Conservation (phyloP, 2,797 vertebrate species). For the Sebastes matsubarae region DNA sequence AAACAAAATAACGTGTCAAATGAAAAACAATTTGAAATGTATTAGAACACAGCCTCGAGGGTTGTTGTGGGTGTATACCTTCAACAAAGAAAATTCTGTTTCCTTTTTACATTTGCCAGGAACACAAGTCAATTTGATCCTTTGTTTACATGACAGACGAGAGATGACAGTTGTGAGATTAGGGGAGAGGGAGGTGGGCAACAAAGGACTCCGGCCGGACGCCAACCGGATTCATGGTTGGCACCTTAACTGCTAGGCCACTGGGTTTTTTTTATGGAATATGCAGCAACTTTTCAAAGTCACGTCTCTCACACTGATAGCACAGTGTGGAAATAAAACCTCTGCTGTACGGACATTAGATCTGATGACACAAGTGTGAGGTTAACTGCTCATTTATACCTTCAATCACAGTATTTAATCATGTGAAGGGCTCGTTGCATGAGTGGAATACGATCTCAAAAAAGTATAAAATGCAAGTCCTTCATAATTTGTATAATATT, state of each 20-base stretch:
- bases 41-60: not conserved
- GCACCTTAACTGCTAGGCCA: not conserved
- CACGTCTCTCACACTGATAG: not conserved
- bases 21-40: not conserved
- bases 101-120: not conserved
- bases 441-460: too few species aligned
- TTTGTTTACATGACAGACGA: not conserved
- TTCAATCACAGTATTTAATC: not conserved
- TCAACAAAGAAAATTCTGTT: not conserved
- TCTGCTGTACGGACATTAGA: not conserved
- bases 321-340: not conserved
- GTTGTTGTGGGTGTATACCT: not conserved
- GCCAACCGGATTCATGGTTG: not conserved
- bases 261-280: not conserved
- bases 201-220: not conserved
- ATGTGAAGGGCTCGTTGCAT: too few species aligned
- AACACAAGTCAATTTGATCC: not conserved
- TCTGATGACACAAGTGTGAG: not conserved
- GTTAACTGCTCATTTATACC: not conserved
- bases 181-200: not conserved
- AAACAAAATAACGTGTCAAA: not conserved
- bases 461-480: too few species aligned
- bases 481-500: not conserved
- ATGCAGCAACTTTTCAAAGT: not conserved
- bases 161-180: not conserved